Percentiles rank a stretch among this genome's conserved stretches.
Evolutionary conservation across 2,113 vertebrate species (phyloP).

Genomic region (Zosterops japonicus): DNA sequence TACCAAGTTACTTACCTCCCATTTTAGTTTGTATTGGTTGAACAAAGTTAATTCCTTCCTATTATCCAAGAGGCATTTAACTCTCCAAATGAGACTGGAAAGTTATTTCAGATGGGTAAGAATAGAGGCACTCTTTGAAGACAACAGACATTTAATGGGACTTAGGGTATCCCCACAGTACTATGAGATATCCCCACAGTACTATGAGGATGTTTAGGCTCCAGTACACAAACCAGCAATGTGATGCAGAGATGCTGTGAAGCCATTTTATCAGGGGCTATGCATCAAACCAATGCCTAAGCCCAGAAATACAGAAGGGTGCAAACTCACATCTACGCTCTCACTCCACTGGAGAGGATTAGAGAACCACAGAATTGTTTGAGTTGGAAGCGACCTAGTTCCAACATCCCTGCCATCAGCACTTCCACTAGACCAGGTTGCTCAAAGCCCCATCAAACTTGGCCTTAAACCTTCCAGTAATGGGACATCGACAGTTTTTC

Average conservation of each 20-base stretch:
- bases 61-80: not conserved
- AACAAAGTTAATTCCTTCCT: not conserved
- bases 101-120: not conserved
- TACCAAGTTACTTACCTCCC: not conserved
- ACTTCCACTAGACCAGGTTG: not conserved
- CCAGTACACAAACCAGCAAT: not conserved
- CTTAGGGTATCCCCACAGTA: not conserved
- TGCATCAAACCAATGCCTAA: not conserved
- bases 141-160: not conserved
- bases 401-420: not conserved
- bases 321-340: not conserved
- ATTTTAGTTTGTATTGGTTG: not conserved
- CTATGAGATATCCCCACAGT: not conserved
- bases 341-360: not conserved
- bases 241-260: not conserved
- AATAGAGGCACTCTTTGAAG: not conserved
- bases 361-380: not conserved
- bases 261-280: not conserved
- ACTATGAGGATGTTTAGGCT: not conserved
- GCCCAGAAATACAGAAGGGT: not conserved
- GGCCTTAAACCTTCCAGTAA: not conserved
- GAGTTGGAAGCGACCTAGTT: not conserved
- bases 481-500: not conserved
- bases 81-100: not conserved
- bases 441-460: not conserved